Conservation (phyloP, 2,797 vertebrate species). For the Pantherophis vulpinus region DNA sequence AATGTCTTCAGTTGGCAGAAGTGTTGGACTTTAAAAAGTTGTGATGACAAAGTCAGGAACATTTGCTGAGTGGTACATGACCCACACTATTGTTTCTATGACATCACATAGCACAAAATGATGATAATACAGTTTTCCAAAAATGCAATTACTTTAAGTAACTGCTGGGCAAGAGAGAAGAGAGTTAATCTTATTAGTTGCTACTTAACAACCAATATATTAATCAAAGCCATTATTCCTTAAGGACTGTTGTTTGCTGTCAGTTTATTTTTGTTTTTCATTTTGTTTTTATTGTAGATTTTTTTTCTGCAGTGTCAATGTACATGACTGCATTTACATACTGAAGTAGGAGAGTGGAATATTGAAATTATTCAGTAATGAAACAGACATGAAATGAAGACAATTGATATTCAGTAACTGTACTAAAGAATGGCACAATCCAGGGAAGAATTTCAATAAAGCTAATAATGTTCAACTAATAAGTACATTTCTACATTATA, state of each 20-base stretch:
- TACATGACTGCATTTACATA: constrained; percentile 6
- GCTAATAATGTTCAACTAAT: neutral
- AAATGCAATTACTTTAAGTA: constrained; percentile 94
- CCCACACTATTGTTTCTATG: constrained; percentile 64
- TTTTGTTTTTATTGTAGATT: constrained; percentile 18
- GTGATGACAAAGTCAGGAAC: constrained; percentile 40
- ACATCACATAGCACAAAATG: constrained; percentile 81
- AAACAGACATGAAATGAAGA: neutral
- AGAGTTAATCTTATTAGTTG: constrained; percentile 81
- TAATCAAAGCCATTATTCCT: constrained; percentile 72
- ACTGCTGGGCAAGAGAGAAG: constrained; percentile 74
- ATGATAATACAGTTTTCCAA: constrained; percentile 84
- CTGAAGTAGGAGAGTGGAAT: neutral
- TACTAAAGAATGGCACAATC: neutral
- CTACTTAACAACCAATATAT: constrained; percentile 77
- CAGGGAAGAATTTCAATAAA: neutral
- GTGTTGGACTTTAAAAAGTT: constrained; percentile 27
- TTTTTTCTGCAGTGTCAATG: neutral
- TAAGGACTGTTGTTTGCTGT: constrained; percentile 55
- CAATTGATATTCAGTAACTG: neutral
- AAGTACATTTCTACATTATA: neutral
- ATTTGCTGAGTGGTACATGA: constrained; percentile 69
- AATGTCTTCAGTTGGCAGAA: constrained; percentile 30
- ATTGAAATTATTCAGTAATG: neutral
- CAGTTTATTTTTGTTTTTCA: constrained; percentile 48